Evolutionary conservation across 2,797 vertebrate genomes (phyloP), one percentile per base, ranked within the genome.

Genomic region (Siniperca undulata): DNA sequence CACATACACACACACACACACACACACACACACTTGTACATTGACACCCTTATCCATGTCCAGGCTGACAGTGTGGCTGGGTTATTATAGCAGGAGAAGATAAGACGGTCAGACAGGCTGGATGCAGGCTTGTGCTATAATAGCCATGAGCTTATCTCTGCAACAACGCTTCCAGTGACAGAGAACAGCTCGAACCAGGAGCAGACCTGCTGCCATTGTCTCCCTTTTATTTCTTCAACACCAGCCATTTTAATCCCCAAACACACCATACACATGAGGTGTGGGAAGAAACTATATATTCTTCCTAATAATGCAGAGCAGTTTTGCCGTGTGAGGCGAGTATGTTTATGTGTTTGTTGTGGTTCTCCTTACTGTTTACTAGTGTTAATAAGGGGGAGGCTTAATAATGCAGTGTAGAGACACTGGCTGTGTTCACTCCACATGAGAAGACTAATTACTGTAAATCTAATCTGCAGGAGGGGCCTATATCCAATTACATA

Each of bases 401-500:
- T 78, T 78, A 79, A 80, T 83, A 80, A 70, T 77, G 66, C 44
- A 65, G 75, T 74, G 52, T 44, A 48, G 61, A 82, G 58, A 79
- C 56, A 60, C 48, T 83, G 69, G 30, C 78, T 83, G 84, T 70
- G 71, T 74, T 86, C 34, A 46, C 72, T 76, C 66, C 48, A 71
- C 81, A 84, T 60, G 86, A 89, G 74, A 73, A 74, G 88, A 83
- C 81, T 90, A 92, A 93, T 94, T 92, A 94, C 83, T 81, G 44
- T 88, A 81, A 92, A 91, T 91, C 68, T 91, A 91, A 93, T 93
- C 91, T 91, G 83, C 82, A 87, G 82, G 84, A 91, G 77, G 75
- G 66, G 70, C 64, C 73, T 74, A 83, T 80, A 91, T 92, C 88
- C 83, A 92, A 92, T 95, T 94, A 93, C 88, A 92, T 77, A 76